Conservation (phyloP, 2,888 invertebrate species). For the Pristionchus fissidentatus region DNA sequence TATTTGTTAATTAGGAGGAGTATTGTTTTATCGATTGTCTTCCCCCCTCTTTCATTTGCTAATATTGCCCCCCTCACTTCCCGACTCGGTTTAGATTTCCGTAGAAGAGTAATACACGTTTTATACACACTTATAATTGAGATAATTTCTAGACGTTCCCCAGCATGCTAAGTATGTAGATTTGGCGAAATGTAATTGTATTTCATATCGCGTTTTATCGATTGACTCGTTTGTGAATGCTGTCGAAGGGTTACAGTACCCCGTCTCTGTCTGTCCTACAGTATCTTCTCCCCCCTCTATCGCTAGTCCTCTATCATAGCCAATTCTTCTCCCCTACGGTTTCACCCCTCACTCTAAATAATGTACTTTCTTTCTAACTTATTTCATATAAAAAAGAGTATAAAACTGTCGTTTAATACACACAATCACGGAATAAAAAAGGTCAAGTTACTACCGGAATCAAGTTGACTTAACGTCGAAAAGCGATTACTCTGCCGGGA, state of each 20-base stretch:
- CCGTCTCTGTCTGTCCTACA: constrained; percentile 3
- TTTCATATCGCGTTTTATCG: constrained; percentile 43
- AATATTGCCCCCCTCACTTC: neutral
- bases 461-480: too few species aligned
- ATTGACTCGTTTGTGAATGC: constrained; percentile 37
- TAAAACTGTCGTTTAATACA: too few species aligned
- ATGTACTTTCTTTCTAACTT: constrained; percentile 37
- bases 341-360: constrained; percentile 22
- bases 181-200: constrained; percentile 7
- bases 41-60: constrained; percentile 12
- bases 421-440: too few species aligned
- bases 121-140: constrained; percentile 23
- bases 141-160: neutral
- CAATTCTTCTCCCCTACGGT: constrained; percentile 44
- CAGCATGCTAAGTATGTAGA: neutral
- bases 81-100: constrained; percentile 37
- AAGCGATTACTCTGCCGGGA: too few species aligned
- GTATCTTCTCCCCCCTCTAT: constrained; percentile 34
- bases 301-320: constrained; percentile 45
- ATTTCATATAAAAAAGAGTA: constrained; percentile 34
- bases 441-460: too few species aligned
- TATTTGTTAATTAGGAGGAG: constrained; percentile 32
- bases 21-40: constrained; percentile 25
- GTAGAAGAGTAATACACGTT: constrained; percentile 22
- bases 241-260: neutral